phyloP scores from a whole-genome alignment of 2,113 vertebrate species.

The Apteryx mantelli region DNA sequence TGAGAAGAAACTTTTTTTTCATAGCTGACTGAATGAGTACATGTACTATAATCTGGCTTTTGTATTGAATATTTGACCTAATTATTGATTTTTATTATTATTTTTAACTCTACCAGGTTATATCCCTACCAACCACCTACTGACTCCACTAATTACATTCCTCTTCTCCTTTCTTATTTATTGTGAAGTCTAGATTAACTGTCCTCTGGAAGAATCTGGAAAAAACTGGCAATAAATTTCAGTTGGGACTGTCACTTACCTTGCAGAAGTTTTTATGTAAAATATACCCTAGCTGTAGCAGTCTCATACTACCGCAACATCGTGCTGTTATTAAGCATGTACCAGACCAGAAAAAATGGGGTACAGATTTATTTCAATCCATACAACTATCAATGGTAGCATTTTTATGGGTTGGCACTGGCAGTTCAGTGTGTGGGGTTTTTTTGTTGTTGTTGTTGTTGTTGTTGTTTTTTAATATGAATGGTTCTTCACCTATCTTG shows the following conservation, averaged over 20 bases:
- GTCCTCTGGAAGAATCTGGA: not conserved
- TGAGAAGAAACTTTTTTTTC: not conserved
- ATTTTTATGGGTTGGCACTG: not conserved
- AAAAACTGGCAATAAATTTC: not conserved
- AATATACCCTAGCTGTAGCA: fast-evolving
- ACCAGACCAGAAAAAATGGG: not conserved
- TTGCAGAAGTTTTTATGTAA: not conserved
- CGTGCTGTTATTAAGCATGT: not conserved
- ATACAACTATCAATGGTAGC: fast-evolving
- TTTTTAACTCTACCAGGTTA: not conserved
- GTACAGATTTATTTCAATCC: not conserved
- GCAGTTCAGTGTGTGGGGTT: not conserved
- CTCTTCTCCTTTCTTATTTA: not conserved
- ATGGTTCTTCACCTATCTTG: not conserved
- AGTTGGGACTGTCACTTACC: not conserved
- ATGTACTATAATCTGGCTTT: not conserved
- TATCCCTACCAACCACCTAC: not conserved
- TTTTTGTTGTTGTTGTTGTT: not conserved
- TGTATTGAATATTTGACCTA: not conserved
- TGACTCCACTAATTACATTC: not conserved
- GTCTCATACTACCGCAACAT: no score
- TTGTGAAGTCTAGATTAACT: not conserved
- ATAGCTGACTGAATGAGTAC: not conserved
- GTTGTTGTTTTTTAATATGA: not conserved
- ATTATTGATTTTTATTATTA: not conserved